phyloP scores from a whole-genome alignment of 2,113 vertebrate genomes.

The Ivindomyrus marchei region DNA sequence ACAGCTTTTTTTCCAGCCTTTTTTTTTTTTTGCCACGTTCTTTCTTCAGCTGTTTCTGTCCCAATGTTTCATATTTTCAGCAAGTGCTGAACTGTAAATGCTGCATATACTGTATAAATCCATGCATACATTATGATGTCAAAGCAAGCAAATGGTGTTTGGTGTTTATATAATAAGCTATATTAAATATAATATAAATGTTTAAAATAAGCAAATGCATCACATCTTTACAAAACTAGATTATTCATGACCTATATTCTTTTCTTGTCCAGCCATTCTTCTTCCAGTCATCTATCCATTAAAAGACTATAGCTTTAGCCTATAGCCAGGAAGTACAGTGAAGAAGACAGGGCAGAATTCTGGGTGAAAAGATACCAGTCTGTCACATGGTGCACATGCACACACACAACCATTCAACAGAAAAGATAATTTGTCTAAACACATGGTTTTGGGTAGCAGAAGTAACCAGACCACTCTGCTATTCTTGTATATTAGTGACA shows the following conservation, averaged over 20 bases:
- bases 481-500: neutral
- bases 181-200: neutral
- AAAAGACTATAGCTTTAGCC: neutral
- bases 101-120: neutral
- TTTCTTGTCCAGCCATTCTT: neutral
- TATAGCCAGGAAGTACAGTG: neutral
- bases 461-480: neutral
- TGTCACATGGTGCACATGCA: neutral
- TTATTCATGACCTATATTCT: neutral
- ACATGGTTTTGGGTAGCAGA: neutral
- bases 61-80: neutral
- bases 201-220: neutral
- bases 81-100: neutral
- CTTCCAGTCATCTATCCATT: neutral
- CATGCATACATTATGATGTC: neutral
- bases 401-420: neutral
- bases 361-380: neutral
- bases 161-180: neutral
- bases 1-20: neutral
- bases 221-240: neutral
- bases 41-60: neutral
- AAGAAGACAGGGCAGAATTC: neutral
- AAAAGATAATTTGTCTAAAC: neutral
- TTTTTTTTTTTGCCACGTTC: neutral
- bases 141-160: neutral